Base-by-base conservation (phyloP, 2,797 vertebrate species). In the Fundulus diaphanus region DNA sequence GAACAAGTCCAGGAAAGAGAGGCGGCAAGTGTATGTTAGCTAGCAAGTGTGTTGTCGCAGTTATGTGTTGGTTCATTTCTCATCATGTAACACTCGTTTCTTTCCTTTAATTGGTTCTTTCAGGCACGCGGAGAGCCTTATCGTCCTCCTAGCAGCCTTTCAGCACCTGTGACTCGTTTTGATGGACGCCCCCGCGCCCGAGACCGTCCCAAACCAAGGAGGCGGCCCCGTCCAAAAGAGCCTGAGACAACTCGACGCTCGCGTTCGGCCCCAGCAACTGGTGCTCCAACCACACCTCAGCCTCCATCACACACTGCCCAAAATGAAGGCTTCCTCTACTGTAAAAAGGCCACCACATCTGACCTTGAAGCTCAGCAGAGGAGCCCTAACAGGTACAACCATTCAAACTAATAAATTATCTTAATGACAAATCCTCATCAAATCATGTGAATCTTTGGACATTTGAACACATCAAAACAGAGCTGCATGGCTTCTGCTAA, bases 1-100 rank as follows among this genome's bases (percentile, higher is more conserved):
- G 97, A 97, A 81, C 97, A 98, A 89, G 95, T 94, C 67, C 96
- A 97, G 87, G 97, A 98, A 88, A 96, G 96, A 93, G 97, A 97
- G 88, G 95, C 95, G 68, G 94, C 93, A 82, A 42, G 88, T 66
- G 96, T 97, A 92, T 95, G 95, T 91, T 37, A 61, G 46, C 33
- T 72, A 15, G 2, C 9, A 27, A 27, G 11, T 8, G 49, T 5
- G 33, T 3, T 3, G 51, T 65, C 0, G 18, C 27, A 46, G 8
- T 20, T 0, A 0, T 76, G 33, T 56, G 52, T 61, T 42, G 22
- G 27, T 57, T 73, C 1, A 29, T 68, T 54, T 54, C 49, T 51
- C 18, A 54, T 73, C 27, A 37, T 22, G 5, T 82, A 18, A 73
- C 12, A 61, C 72, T 74, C 8, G 77, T 22, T 46, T n/a, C n/a